Base-by-base conservation (phyloP, 2,888 invertebrate species). In the Dryococelus australis region DNA sequence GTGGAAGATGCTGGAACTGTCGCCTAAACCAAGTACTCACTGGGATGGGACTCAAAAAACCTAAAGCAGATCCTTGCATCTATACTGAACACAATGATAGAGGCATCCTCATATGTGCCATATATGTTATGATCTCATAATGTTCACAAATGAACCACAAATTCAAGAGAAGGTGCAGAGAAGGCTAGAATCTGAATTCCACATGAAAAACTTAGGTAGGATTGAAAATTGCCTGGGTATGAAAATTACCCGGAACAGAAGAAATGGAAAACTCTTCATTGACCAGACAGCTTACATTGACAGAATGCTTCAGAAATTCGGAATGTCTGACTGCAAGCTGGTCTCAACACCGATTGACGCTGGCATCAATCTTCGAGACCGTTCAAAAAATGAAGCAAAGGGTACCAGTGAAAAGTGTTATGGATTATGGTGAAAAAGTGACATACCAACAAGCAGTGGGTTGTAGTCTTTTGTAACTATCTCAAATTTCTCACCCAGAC, bases 1-100 rank as follows among this genome's bases (percentile, higher is more conserved):
- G 81, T 27, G 81, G 81, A 13, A 81, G 81, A 20, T 81, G 81
- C 27, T 81, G 81, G 27, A 81, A 81, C 26, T 35, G 81, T 26
- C 20, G 27, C 20, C 9, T 35, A 81, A 8, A 81, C 13, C 28
- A 81, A 81, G 35, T 81, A 8, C 81, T 81, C 28, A 81, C 13
- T 13, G 28, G 20, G 26, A 81, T 81, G 27, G 35, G 35, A 27
- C 35, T 27, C 9, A 8, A 20, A 20, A 9, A 81, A 20, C 26
- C 13, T 20, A 81, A 81, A 81, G 81, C 81, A 81, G 81, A 81
- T 35, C 81, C 81, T 35, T 81, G 81, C 12, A 8, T 81, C 20
- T 81, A 81, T 20, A 16, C 26, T 35, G 20, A 81, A 81, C 81
- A 35, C 26, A 35, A 8, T 35, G 20, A 13, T 26, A 81, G 20